Conservation (phyloP, 2,888 invertebrate species). For the Drosophila parthenogenetica region DNA sequence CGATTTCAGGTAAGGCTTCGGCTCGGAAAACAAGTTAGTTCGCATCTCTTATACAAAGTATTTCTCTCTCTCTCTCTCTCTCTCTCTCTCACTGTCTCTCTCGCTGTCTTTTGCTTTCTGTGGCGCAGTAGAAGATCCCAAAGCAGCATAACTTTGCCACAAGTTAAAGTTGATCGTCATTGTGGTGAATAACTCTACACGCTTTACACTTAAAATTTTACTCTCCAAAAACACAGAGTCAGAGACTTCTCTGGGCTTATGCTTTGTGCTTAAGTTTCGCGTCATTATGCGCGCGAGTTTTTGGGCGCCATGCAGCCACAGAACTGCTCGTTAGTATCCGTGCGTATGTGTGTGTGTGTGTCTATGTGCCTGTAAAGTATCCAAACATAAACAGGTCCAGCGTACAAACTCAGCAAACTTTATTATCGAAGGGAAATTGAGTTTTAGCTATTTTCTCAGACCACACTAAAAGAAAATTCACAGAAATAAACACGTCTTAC, state of each 20-base stretch:
- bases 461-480: background rate
- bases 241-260: constrained; percentile 51
- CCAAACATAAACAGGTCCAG: constrained; percentile 36
- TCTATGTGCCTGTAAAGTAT: constrained; percentile 21
- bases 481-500: too few species aligned
- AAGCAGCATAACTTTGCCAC: constrained; percentile 15
- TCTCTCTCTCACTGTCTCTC: too few species aligned
- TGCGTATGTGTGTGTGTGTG: background rate
- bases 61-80: too few species aligned
- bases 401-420: constrained; percentile 8
- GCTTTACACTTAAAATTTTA: constrained; percentile 11
- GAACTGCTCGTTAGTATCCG: constrained; percentile 22
- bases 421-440: constrained; percentile 21
- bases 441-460: constrained; percentile 10
- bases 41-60: constrained; percentile 43
- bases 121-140: too few species aligned
- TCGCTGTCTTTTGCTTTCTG: too few species aligned
- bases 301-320: constrained; percentile 62
- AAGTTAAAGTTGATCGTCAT: constrained; percentile 27
- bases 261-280: constrained; percentile 61
- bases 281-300: constrained; percentile 67
- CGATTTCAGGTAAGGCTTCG: constrained; percentile 11
- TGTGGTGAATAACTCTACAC: constrained; percentile 46
- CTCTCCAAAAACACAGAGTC: constrained; percentile 14
- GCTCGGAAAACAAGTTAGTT: constrained; percentile 51